Percentiles rank a stretch among this genome's conserved stretches.
phyloP scores from a whole-genome alignment of 2,797 vertebrate species.

The Knipowitschia caucasica region DNA sequence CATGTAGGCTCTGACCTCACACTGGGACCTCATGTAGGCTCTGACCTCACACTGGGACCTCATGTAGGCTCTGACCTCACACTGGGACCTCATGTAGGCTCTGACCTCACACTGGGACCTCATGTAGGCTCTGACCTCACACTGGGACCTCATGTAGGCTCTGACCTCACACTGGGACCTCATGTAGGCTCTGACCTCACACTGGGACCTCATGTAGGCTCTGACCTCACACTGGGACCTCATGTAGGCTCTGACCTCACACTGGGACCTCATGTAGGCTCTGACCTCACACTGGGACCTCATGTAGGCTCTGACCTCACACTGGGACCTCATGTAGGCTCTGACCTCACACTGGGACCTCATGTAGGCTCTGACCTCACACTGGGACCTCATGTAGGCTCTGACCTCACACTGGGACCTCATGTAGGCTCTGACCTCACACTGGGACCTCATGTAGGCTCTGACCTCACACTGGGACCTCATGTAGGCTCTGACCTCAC shows the following conservation, averaged over 20 bases:
- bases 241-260: conserved; percentile 67
- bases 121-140: too few relatives aligned
- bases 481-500: conserved; percentile 67
- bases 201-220: too few relatives aligned
- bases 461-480: conserved; percentile 82
- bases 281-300: conserved; percentile 82
- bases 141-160: too few relatives aligned
- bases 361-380: conserved; percentile 67
- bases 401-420: conserved; percentile 82
- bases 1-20: too few relatives aligned
- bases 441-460: conserved; percentile 89
- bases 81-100: too few relatives aligned
- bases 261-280: conserved; percentile 89
- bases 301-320: conserved; percentile 67
- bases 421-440: conserved; percentile 67
- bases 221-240: conserved; percentile 97
- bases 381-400: conserved; percentile 89
- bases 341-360: conserved; percentile 82
- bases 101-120: not conserved
- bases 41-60: too few relatives aligned
- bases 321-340: conserved; percentile 89
- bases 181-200: too few relatives aligned
- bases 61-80: too few relatives aligned
- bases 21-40: not conserved
- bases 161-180: too few relatives aligned